Evolutionary conservation across 1,140 invertebrate genomes (phyloP).

Genomic region (Antheraea pernyi): DNA sequence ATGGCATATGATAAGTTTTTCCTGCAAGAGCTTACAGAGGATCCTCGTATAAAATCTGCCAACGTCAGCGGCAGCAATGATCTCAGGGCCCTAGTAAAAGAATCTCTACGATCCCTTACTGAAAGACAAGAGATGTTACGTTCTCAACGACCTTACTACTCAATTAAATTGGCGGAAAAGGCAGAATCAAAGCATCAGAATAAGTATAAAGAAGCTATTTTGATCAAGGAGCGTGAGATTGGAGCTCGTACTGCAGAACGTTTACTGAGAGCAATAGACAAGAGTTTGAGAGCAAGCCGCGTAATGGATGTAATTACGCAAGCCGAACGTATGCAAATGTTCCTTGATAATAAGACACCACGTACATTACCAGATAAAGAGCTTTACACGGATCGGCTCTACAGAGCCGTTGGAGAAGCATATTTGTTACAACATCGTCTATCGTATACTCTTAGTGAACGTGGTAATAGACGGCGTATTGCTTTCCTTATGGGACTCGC

Average conservation of each 20-base stretch:
- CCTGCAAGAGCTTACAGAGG: conserved; percentile 63
- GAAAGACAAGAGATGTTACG: conserved; percentile 78
- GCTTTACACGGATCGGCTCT: conserved; percentile 60
- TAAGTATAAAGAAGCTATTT: conserved; percentile 64
- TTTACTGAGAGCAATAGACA: conserved; percentile 65
- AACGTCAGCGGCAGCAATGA: conserved; percentile 70
- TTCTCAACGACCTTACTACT: conserved; percentile 78
- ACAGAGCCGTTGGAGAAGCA: conserved; percentile 63
- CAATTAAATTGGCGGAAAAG: conserved; percentile 77
- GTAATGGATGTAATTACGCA: conserved; percentile 66
- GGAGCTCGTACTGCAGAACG: conserved; percentile 69
- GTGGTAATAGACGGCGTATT: conserved; percentile 62
- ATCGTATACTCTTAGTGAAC: conserved; percentile 66
- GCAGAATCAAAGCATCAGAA: conserved; percentile 70
- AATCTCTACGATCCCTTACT: conserved; percentile 68
- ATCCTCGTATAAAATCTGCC: conserved; percentile 68
- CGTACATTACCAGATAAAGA: conserved; percentile 67
- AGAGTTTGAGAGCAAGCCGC: conserved; percentile 61
- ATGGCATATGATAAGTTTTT: conserved; percentile 80
- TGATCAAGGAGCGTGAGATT: conserved; percentile 64
- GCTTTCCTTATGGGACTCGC: conserved; percentile 69
- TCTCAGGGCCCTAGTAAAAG: conserved; percentile 61
- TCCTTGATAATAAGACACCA: conserved; percentile 60
- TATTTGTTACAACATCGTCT: conserved; percentile 61
- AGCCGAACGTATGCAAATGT: conserved; percentile 63